Evolutionary conservation across 2,797 vertebrate species (phyloP).

Genomic region (Gymnothorax javanicus): DNA sequence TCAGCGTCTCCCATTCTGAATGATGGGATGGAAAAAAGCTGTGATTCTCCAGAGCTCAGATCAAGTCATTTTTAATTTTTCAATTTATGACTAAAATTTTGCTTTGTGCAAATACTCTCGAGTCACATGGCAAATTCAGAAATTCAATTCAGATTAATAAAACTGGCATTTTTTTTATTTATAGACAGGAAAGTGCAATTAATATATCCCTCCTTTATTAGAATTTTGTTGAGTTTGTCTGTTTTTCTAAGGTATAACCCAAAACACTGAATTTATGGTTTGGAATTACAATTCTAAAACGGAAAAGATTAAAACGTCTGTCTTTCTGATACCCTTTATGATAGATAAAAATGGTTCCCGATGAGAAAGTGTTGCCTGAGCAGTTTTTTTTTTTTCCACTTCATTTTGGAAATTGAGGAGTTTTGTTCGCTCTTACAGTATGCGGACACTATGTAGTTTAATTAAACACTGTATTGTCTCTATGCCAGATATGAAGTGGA

Average conservation of each 20-base stretch:
- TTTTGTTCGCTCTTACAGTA: neutral
- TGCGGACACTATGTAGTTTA: neutral
- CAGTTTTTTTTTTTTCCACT: neutral
- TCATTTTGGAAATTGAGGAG: neutral
- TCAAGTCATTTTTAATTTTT: neutral
- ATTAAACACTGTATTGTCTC: conserved; percentile 20
- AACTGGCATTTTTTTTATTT: too few relatives aligned
- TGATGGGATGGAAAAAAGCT: neutral
- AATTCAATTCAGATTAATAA: too few relatives aligned
- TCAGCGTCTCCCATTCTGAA: neutral
- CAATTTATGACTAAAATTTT: neutral
- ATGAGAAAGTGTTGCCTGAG: neutral
- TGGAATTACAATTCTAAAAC: neutral
- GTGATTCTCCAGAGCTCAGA: neutral
- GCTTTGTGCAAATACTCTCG: neutral
- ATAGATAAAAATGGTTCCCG: neutral
- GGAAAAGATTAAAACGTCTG: neutral
- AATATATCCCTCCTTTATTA: neutral
- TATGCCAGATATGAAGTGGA: conserved; percentile 79
- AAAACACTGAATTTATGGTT: neutral
- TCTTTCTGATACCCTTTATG: neutral
- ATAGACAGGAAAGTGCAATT: too few relatives aligned
- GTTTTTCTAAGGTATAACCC: neutral
- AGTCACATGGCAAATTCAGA: neutral
- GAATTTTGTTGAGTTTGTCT: neutral